A percentile compares a stretch with the other conserved stretches of the same genome.
Conservation (phyloP, 2,888 invertebrate species). For the Ditula angustiorana region DNA sequence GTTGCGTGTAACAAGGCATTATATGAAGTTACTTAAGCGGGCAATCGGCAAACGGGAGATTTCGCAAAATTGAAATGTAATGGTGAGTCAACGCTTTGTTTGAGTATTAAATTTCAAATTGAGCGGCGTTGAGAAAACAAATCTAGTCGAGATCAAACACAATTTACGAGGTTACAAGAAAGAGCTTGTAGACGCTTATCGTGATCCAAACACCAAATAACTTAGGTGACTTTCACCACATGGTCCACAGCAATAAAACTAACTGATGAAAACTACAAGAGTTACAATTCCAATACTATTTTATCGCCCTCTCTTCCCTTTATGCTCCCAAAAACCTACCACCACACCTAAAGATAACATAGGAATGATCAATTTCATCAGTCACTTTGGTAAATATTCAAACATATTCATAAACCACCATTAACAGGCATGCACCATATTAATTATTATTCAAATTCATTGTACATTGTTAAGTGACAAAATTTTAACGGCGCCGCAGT, state of each 20-base stretch:
- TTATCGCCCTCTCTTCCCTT: neutral
- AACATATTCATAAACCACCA: constrained; percentile 52
- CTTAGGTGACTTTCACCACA: constrained; percentile 64
- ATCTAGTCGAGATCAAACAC: constrained; percentile 64
- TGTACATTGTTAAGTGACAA: constrained; percentile 72
- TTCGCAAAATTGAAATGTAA: constrained; percentile 67
- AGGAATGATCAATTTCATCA: constrained; percentile 46
- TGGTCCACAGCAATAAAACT: constrained; percentile 46
- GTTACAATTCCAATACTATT: constrained; percentile 2
- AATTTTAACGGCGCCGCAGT: constrained; percentile 67
- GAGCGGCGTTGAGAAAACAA: constrained; percentile 65
- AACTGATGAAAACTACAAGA: constrained; percentile 13
- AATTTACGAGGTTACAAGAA: constrained; percentile 72
- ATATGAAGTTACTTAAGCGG: constrained; percentile 22
- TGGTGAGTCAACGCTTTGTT: constrained; percentile 70
- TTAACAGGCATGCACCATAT: constrained; percentile 55
- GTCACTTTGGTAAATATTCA: constrained; percentile 50
- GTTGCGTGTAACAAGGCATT: neutral
- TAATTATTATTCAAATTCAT: constrained; percentile 67
- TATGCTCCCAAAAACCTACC: neutral
- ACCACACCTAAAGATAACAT: neutral
- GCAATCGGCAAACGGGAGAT: constrained; percentile 52
- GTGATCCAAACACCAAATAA: constrained; percentile 60
- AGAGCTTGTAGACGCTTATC: constrained; percentile 65
- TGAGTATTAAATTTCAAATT: constrained; percentile 72